These are phyloP conservation scores for Carlito syrichta DNA, from an alignment of 2,113 vertebrate species.

Conservation along the genomic window DNA sequence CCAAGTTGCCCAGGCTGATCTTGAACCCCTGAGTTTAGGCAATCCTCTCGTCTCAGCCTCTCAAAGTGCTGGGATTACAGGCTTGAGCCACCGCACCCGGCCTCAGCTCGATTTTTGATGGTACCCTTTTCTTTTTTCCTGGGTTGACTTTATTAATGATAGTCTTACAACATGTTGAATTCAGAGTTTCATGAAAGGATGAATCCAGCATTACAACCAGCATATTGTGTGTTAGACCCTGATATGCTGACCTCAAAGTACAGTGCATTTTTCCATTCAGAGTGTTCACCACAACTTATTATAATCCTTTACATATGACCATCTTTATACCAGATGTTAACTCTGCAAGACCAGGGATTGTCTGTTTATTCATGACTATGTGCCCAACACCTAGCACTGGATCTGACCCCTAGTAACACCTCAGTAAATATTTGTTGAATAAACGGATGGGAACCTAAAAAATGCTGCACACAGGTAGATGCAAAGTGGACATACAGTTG, in stretches of 20 bases:
- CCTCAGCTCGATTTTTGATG: background rate
- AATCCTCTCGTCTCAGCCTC: no score
- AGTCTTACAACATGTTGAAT: background rate
- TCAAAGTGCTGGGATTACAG: no score
- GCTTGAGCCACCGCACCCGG: no score
- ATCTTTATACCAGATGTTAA: background rate
- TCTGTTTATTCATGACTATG: background rate
- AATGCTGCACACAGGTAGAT: background rate
- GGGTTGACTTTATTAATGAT: background rate
- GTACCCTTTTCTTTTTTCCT: background rate
- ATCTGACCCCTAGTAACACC: background rate
- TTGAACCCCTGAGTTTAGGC: no score
- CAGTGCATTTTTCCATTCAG: background rate
- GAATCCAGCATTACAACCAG: background rate
- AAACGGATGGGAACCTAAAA: background rate
- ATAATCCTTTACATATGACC: background rate
- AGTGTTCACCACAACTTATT: background rate
- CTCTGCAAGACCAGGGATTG: background rate
- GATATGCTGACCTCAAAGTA: background rate
- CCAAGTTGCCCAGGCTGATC: no score
- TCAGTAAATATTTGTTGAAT: background rate
- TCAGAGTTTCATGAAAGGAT: background rate
- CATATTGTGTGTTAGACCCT: background rate
- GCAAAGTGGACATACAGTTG: background rate
- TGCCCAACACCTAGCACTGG: background rate